These are phyloP conservation scores for Artemisiospiza belli DNA, from an alignment of 2,113 vertebrate genomes.

Conservation along the genomic window DNA sequence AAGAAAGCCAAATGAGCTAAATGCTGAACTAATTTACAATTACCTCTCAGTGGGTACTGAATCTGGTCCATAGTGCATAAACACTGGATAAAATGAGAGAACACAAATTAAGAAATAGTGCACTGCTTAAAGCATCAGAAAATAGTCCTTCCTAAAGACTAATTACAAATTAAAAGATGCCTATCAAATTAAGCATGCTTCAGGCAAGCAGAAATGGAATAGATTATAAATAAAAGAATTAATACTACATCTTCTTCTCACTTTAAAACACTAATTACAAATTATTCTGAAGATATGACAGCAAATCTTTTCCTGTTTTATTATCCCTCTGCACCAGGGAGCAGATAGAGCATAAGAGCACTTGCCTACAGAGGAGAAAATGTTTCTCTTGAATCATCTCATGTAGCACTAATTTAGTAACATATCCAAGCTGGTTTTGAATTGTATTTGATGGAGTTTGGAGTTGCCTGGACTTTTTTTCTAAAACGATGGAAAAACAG, in stretches of 20 bases:
- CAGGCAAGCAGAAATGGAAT: neutral
- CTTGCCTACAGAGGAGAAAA: neutral
- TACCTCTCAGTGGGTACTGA: neutral
- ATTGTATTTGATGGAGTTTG: neutral
- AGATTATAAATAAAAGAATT: neutral
- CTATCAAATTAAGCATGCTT: conserved; percentile 27
- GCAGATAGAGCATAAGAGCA: neutral
- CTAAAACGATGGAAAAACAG: neutral
- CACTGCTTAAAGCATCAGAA: neutral
- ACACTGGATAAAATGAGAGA: neutral
- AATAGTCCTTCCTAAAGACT: conserved; percentile 3
- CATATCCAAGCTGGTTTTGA: neutral
- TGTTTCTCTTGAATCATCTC: neutral
- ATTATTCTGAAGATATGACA: neutral
- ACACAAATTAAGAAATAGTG: neutral
- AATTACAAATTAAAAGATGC: conserved; percentile 38
- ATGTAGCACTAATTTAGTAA: neutral
- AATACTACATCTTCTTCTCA: neutral
- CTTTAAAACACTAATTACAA: conserved; percentile 3
- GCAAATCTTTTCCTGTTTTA: neutral
- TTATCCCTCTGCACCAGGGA: neutral
- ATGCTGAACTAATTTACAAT: neutral
- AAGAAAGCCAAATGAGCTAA: neutral
- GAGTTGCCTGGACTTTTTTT: neutral
- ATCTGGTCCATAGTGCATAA: neutral